phyloP scores from a whole-genome alignment of 1,140 invertebrate species.

The Triops longicaudatus region DNA sequence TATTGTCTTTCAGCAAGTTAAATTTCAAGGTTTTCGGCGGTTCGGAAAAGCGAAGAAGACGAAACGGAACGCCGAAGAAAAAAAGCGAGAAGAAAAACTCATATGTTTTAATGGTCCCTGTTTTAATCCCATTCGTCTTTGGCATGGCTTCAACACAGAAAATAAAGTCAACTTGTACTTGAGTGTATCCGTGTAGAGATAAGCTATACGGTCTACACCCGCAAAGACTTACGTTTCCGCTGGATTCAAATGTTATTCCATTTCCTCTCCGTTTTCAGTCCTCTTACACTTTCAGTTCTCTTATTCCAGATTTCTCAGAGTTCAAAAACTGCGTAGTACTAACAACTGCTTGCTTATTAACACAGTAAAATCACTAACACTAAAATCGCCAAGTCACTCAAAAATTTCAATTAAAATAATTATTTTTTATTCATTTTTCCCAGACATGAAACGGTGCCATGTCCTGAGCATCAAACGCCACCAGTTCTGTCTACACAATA shows the following conservation, averaged over 20 bases:
- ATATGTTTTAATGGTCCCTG: neutral
- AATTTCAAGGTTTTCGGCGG: neutral
- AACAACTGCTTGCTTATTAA: no score
- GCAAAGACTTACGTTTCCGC: neutral
- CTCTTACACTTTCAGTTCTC: neutral
- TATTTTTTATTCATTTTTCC: no score
- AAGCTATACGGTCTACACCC: no score
- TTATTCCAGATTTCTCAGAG: neutral
- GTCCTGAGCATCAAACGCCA: no score
- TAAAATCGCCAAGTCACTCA: no score
- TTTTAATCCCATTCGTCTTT: neutral
- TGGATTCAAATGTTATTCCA: neutral
- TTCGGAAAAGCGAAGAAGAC: neutral
- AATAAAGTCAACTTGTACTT: neutral
- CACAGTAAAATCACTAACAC: no score
- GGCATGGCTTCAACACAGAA: neutral
- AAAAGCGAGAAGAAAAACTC: no score
- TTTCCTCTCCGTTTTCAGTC: neutral
- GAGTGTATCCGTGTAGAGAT: neutral
- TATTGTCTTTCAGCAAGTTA: conserved; percentile 3
- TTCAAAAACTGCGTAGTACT: no score
- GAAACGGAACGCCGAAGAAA: neutral
- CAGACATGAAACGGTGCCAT: no score
- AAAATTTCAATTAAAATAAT: no score
- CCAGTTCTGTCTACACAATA: no score